phyloP scores from a whole-genome alignment of 2,113 vertebrate species.

The Capreolus pygargus region DNA sequence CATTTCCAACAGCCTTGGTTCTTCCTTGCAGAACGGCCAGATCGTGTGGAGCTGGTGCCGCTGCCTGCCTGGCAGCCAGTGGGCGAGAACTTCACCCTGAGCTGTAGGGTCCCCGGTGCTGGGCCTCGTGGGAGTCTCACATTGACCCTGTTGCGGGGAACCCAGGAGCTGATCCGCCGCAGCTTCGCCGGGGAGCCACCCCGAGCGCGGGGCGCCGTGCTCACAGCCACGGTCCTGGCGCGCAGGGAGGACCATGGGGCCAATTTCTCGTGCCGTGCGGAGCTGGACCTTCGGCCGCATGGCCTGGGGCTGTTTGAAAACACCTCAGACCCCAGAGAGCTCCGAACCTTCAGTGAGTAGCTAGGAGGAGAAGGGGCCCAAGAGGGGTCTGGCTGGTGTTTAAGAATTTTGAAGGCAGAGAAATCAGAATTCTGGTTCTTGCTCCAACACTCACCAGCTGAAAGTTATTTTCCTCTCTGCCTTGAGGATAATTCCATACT shows the following conservation, averaged over 20 bases:
- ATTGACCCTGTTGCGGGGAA: constrained; percentile 55
- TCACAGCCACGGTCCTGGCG: constrained; percentile 59
- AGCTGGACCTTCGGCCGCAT: constrained; percentile 64
- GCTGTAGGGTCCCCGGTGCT: constrained; percentile 70
- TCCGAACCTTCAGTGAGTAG: constrained; percentile 69
- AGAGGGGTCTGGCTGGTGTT: background rate
- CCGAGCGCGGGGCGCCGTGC: constrained; percentile 64
- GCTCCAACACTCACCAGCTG: background rate
- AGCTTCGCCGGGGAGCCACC: constrained; percentile 65
- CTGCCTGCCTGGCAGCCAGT: constrained; percentile 70
- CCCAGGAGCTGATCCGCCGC: constrained; percentile 61
- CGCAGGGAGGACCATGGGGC: constrained; percentile 67
- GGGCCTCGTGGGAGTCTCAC: constrained; percentile 71
- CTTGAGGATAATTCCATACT: background rate
- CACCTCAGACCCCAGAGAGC: constrained; percentile 49
- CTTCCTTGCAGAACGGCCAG: constrained; percentile 63
- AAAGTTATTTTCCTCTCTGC: background rate
- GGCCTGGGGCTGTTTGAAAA: constrained; percentile 68
- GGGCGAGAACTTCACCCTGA: constrained; percentile 72
- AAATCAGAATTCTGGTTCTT: background rate
- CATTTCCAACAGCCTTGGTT: background rate
- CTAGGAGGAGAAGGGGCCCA: background rate
- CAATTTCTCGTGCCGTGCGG: constrained; percentile 61
- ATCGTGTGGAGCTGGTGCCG: constrained; percentile 66
- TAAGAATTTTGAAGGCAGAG: background rate